Conservation (phyloP, 1,140 invertebrate genomes). For the Trichogramma pretiosum region DNA sequence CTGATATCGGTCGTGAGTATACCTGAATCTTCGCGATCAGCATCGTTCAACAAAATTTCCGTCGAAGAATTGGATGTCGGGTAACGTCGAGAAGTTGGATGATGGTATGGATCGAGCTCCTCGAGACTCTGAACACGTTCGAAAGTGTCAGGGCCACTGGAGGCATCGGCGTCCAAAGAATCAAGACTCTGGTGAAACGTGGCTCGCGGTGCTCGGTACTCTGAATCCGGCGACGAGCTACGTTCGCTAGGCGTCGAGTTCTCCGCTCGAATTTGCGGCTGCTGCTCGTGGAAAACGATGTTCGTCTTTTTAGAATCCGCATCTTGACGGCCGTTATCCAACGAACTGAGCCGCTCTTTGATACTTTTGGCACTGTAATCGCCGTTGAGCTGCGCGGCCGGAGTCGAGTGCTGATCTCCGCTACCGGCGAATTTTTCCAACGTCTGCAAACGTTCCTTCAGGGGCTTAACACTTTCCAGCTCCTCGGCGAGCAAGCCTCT, state of each 20-base stretch:
- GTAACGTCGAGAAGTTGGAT: conserved; percentile 38
- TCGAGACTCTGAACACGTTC: conserved; percentile 59
- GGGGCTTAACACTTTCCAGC: conserved; percentile 32
- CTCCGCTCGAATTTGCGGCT: conserved; percentile 16
- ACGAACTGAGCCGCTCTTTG: conserved; percentile 49
- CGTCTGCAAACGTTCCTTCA: conserved; percentile 37
- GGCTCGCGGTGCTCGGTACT: conserved; percentile 33
- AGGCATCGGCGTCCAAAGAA: conserved; percentile 50
- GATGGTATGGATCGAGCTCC: conserved; percentile 48
- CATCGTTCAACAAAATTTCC: conserved; percentile 49
- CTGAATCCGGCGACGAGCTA: conserved; percentile 41
- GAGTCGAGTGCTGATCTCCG: conserved; percentile 22
- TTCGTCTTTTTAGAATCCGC: conserved; percentile 29
- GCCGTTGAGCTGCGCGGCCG: conserved; percentile 34
- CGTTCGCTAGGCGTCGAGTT: conserved; percentile 34
- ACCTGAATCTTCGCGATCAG: conserved; percentile 70
- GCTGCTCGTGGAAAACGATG: conserved; percentile 30
- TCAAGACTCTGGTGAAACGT: conserved; percentile 57
- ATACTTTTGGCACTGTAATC: conserved; percentile 47
- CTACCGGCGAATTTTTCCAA: conserved; percentile 34
- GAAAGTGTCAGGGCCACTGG: conserved; percentile 47
- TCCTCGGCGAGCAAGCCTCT: conserved; percentile 25
- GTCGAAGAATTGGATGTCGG: conserved; percentile 48
- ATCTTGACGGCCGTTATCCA: conserved; percentile 47
- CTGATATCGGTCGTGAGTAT: conserved; percentile 73